Evolutionary conservation across 2,797 vertebrate genomes (phyloP).

Genomic region (Cynodonichthys magdalenae): DNA sequence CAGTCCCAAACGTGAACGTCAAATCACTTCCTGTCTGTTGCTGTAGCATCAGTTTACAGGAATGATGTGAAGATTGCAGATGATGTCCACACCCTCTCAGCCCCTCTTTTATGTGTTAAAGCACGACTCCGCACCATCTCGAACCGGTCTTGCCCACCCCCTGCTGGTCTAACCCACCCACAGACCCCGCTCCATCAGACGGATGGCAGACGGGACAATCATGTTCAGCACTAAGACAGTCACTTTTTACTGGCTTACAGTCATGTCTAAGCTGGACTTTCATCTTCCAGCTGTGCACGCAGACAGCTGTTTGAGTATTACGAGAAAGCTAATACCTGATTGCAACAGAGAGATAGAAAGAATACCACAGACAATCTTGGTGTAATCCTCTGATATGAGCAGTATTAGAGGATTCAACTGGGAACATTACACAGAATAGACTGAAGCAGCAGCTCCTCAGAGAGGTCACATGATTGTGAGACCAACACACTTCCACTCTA

Average conservation of each 20-base stretch:
- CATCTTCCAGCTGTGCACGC: slow-evolving; percentile 57
- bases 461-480: neutral
- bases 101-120: slow-evolving; percentile 34
- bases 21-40: slow-evolving; percentile 42
- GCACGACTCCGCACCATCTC: slow-evolving; percentile 17
- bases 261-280: slow-evolving; percentile 44
- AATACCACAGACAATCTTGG: slow-evolving; percentile 56
- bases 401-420: slow-evolving; percentile 45
- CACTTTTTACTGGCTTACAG: slow-evolving; percentile 39
- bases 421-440: slow-evolving; percentile 16
- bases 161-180: slow-evolving; percentile 31
- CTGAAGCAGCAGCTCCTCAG: slow-evolving; percentile 19
- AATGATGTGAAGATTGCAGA: slow-evolving; percentile 33
- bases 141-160: slow-evolving; percentile 34
- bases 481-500: no score
- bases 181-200: slow-evolving; percentile 12
- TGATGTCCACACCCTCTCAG: slow-evolving; percentile 38
- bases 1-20: slow-evolving; percentile 33
- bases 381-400: slow-evolving; percentile 67
- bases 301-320: slow-evolving; percentile 46
- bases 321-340: slow-evolving; percentile 63
- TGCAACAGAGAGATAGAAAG: slow-evolving; percentile 59
- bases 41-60: slow-evolving; percentile 23
- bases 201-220: slow-evolving; percentile 50
- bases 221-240: slow-evolving; percentile 30